Evolutionary conservation across 2,113 vertebrate genomes (phyloP).

Genomic region (Tricholaema leucomelas): DNA sequence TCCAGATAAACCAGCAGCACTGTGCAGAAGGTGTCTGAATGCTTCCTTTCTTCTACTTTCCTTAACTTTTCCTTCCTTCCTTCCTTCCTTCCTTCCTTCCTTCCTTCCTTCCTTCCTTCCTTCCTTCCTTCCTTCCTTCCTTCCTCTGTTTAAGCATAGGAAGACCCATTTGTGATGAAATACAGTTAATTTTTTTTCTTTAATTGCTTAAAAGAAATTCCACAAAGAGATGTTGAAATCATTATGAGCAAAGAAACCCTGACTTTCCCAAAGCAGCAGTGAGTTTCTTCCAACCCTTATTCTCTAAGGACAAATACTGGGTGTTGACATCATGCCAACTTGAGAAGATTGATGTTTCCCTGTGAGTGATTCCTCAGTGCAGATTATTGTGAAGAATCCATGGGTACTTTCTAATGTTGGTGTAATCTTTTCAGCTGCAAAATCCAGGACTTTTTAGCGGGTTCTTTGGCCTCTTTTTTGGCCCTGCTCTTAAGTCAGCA

Average conservation of each 20-base stretch:
- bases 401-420: slow-evolving; percentile 2
- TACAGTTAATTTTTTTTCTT: neutral
- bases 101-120: no score
- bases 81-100: no score
- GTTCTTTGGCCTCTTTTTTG: neutral
- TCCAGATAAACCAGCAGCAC: slow-evolving; percentile 15
- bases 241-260: slow-evolving; percentile 32
- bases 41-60: neutral
- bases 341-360: neutral
- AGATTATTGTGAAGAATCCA: slow-evolving; percentile 19
- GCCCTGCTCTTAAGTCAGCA: neutral
- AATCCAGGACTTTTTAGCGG: neutral
- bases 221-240: neutral
- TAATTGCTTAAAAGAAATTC: neutral
- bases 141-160: slow-evolving; percentile 8
- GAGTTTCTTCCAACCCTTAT: slow-evolving; percentile 38
- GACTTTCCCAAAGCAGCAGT: slow-evolving; percentile 19
- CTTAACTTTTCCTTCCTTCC: neutral
- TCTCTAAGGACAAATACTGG: slow-evolving; percentile 45
- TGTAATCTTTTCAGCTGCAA: neutral
- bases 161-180: slow-evolving; percentile 29
- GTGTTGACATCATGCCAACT: neutral
- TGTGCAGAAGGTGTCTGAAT: neutral
- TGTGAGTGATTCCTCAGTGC: neutral
- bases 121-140: neutral